Evolutionary conservation across 2,797 vertebrate genomes (phyloP).

Genomic region (Etheostoma nigrum): DNA sequence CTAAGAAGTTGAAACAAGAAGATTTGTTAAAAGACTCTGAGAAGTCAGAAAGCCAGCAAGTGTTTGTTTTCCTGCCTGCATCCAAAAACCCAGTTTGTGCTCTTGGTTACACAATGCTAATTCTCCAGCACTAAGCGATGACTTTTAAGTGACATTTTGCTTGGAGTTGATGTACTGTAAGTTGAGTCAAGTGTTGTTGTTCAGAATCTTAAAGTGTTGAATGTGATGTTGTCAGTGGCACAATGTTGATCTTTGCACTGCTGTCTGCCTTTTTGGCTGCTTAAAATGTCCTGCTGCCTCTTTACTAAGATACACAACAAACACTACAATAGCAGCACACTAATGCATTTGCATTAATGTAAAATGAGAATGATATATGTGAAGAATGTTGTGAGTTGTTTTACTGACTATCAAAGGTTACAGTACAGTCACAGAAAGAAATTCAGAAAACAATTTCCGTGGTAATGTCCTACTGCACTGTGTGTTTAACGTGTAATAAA

Average conservation of each 20-base stretch:
- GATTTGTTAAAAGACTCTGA: neutral
- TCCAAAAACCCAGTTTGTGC: neutral
- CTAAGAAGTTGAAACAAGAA: neutral
- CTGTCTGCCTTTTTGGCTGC: constrained; percentile 20
- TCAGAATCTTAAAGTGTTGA: constrained; percentile 26
- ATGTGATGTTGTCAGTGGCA: neutral
- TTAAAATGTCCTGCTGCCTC: constrained; percentile 1
- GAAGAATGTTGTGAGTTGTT: neutral
- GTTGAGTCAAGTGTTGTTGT: constrained; percentile 52
- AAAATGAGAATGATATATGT: neutral
- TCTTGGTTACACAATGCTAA: neutral
- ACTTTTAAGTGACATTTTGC: constrained; percentile 51
- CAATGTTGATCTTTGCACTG: constrained; percentile 21
- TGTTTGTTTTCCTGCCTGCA: neutral
- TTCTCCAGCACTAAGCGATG: constrained; percentile 11
- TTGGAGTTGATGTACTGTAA: constrained; percentile 19
- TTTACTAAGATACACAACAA: neutral
- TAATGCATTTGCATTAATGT: neutral
- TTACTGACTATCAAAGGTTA: neutral
- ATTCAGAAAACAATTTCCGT: neutral
- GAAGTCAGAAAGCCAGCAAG: neutral
- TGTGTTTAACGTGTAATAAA: neutral
- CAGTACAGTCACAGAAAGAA: neutral
- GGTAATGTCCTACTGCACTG: neutral
- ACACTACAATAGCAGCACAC: neutral